phyloP scores from a whole-genome alignment of 2,113 vertebrate species.

The Vombatus ursinus region DNA sequence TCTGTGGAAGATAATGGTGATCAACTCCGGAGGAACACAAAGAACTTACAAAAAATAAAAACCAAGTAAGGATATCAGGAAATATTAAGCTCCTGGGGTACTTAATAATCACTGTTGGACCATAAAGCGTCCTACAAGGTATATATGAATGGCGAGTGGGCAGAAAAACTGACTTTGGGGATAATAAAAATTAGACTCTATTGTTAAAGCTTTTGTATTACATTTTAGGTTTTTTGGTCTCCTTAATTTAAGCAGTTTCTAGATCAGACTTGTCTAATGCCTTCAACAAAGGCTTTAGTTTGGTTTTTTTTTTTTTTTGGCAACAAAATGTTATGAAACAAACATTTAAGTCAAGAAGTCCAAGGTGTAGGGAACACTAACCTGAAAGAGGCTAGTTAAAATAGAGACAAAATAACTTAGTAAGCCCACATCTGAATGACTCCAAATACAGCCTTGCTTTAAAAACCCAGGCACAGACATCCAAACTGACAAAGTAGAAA shows the following conservation, averaged over 20 bases:
- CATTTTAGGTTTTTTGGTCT: not conserved
- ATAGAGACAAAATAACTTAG: not conserved
- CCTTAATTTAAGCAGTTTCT: not conserved
- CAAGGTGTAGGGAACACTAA: not conserved
- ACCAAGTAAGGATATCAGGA: not conserved
- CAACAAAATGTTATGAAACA: not conserved
- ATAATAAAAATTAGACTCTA: not conserved
- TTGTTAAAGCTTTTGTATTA: accelerated
- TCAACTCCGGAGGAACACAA: not conserved
- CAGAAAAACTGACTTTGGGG: not conserved
- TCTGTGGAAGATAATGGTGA: not conserved
- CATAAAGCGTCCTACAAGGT: not conserved
- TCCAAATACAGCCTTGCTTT: not conserved
- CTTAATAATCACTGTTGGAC: not conserved
- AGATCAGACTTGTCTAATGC: not conserved
- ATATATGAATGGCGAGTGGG: not conserved
- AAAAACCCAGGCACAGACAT: not conserved
- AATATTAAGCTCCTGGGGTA: not conserved
- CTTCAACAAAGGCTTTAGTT: not conserved
- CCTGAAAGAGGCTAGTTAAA: not conserved
- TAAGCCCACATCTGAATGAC: not conserved
- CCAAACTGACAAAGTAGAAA: not conserved
- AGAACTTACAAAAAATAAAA: conserved; percentile 18
- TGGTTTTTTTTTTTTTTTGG: not conserved
- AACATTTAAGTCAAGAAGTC: not conserved